Evolutionary conservation across 92 coral and sea anemone genomes (phyloP).

Genomic region (Ricordea florida): DNA sequence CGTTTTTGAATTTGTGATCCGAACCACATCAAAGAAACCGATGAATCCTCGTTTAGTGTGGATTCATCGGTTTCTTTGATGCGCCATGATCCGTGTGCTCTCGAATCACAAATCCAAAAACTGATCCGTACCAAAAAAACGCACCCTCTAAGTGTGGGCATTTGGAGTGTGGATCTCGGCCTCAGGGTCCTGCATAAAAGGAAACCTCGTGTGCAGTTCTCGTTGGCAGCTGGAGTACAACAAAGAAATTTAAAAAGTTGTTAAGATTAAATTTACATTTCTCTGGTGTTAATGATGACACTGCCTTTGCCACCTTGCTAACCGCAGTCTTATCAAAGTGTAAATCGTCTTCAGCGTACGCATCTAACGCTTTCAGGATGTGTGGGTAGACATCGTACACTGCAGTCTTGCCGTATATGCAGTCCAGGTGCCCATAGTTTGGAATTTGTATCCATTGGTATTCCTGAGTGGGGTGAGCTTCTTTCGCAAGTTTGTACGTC

Average conservation of each 20-base stretch:
- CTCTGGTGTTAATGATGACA: background rate
- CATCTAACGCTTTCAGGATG: constrained; percentile 51
- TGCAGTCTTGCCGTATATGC: constrained; percentile 50
- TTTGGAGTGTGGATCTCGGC: too few relatives aligned
- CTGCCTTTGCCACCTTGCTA: background rate
- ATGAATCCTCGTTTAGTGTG: too few relatives aligned
- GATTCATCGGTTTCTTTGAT: too few relatives aligned
- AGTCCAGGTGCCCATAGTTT: constrained; percentile 60
- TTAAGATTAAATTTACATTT: background rate
- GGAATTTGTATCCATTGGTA: constrained; percentile 43
- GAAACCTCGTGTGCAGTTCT: too few relatives aligned
- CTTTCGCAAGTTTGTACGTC: constrained; percentile 24
- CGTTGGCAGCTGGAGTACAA: background rate
- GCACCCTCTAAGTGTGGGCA: too few relatives aligned
- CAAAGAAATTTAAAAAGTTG: background rate
- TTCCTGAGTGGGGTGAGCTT: constrained; percentile 50
- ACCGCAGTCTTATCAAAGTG: background rate
- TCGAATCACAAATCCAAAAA: too few relatives aligned
- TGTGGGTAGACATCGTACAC: constrained; percentile 54
- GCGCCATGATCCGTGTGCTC: too few relatives aligned
- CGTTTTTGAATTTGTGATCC: too few relatives aligned
- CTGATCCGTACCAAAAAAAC: too few relatives aligned
- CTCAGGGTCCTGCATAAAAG: too few relatives aligned
- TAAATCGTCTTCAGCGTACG: constrained; percentile 23
- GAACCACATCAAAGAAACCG: too few relatives aligned